Evolutionary conservation across 2,113 vertebrate species (phyloP).

Genomic region (Corydoras sp.): DNA sequence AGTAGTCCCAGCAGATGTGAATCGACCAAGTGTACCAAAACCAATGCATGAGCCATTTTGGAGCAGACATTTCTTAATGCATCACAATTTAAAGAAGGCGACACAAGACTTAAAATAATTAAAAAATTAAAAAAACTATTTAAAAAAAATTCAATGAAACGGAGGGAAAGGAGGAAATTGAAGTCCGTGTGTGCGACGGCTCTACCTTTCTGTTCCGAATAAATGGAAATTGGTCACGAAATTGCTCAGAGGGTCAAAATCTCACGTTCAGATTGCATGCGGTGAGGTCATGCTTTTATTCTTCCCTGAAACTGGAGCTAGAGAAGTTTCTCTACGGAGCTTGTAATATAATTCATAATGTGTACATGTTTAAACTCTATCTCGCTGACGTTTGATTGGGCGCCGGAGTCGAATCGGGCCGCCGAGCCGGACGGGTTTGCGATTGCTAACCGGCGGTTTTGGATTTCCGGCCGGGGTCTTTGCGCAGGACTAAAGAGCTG

Average conservation of each 20-base stretch:
- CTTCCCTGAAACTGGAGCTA: slow-evolving; percentile 26
- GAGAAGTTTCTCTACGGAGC: slow-evolving; percentile 26
- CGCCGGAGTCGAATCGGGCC: too few species aligned
- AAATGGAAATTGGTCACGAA: slow-evolving; percentile 37
- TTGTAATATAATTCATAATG: slow-evolving; percentile 30
- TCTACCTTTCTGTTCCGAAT: slow-evolving; percentile 40
- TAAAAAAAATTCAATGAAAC: too few species aligned
- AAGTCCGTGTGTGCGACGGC: slow-evolving; percentile 7
- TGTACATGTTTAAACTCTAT: not conserved
- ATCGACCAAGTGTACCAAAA: slow-evolving; percentile 68
- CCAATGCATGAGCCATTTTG: slow-evolving; percentile 59
- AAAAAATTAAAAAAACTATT: too few species aligned
- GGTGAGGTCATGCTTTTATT: slow-evolving; percentile 33
- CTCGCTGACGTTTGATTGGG: slow-evolving; percentile 18
- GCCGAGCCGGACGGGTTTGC: slow-evolving; percentile 17
- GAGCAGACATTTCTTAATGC: slow-evolving; percentile 51
- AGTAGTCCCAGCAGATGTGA: slow-evolving; percentile 69
- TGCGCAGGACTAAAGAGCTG: slow-evolving; percentile 39
- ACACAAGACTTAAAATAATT: slow-evolving; percentile 25
- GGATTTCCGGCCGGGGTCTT: slow-evolving; percentile 21
- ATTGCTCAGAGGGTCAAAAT: slow-evolving; percentile 38
- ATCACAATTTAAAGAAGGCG: slow-evolving; percentile 56
- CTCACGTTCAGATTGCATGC: slow-evolving; percentile 27
- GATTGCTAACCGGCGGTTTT: slow-evolving; percentile 7
- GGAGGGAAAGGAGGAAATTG: not conserved